Evolutionary conservation across 1,140 invertebrate genomes (phyloP).

Genomic region (Proctacanthus coquilletti): DNA sequence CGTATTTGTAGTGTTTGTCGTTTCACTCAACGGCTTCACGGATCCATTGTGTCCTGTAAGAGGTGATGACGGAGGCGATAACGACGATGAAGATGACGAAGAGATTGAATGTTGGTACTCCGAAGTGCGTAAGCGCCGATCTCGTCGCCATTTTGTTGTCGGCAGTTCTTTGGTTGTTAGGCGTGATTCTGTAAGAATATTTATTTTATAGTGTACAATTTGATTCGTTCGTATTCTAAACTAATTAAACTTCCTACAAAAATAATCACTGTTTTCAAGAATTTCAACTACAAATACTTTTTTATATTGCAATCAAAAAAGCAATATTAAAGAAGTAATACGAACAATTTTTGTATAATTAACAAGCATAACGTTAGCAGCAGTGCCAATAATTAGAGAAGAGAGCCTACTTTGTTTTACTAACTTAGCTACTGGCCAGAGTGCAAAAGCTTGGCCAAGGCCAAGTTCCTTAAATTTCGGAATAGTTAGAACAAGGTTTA

Average conservation of each 20-base stretch:
- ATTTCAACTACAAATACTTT: background rate
- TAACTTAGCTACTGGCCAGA: no score
- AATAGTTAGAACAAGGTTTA: no score
- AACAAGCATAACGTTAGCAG: no score
- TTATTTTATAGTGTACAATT: no score
- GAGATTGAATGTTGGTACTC: conserved; percentile 33
- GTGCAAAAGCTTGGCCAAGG: no score
- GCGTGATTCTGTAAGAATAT: conserved; percentile 21
- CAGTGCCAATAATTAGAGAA: no score
- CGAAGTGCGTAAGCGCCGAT: conserved; percentile 34
- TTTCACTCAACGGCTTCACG: conserved; percentile 9
- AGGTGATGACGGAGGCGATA: conserved; percentile 2
- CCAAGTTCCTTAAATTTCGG: no score
- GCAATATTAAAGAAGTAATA: background rate
- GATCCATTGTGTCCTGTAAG: no score
- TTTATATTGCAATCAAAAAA: background rate
- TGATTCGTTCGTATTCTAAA: no score
- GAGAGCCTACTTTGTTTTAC: no score
- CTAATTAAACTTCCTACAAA: no score
- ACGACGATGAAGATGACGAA: conserved; percentile 12
- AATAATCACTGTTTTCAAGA: background rate
- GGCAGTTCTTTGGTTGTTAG: conserved; percentile 39
- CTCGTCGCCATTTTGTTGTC: conserved; percentile 47
- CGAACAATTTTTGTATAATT: no score
- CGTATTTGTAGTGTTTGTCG: conserved; percentile 6